Evolutionary conservation across 2,113 vertebrate genomes (phyloP), one percentile per base, ranked within the genome.

Genomic region (Oophaga pumilio): DNA sequence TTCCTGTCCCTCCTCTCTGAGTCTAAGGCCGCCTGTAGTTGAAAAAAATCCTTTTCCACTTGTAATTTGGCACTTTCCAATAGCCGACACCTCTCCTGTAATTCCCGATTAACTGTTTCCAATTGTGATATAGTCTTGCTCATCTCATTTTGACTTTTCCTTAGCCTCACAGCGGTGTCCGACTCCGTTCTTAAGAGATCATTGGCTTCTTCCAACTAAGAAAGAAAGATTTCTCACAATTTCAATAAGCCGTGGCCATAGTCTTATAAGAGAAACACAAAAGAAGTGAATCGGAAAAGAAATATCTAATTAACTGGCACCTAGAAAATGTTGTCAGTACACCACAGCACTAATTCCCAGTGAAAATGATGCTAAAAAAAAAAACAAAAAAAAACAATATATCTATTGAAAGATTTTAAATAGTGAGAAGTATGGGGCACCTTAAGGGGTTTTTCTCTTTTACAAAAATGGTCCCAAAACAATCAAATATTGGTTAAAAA

Each of bases 101-200:
- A 92, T 88, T 99, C 98, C 56, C 97, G 96, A 28, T 99, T 98
- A 90, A 97, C 86, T 33, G 94, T 93, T 92, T 99, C 98, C 89
- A 99, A 90, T 87, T 98, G 97, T 92, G 94, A 96, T 92, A 97
- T 89, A 15, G 96, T 95, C 91, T 99, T 99, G 89, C 92, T 94
- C 95, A 98, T 94, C 93, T 99, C 98, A 0, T 97, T 96, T 91
- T 99, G 97, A 92, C 92, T 96, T 92, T 99, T 99, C 89, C 98
- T 94, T 89, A 99, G 89, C 76, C 98, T 96, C 64, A 95, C 97
- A 17, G 96, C 97, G 4, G 97, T 97, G 93, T 99, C 98, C 0
- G 98, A 98, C 92, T 99, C 98, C 2, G 95, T 96, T 33, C 98
- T 96, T 89, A 99, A 93, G 89, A 98, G 93, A 92, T 97, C 97